Evolutionary conservation across 2,888 invertebrate genomes (phyloP).

Genomic region (Amiota minor): DNA sequence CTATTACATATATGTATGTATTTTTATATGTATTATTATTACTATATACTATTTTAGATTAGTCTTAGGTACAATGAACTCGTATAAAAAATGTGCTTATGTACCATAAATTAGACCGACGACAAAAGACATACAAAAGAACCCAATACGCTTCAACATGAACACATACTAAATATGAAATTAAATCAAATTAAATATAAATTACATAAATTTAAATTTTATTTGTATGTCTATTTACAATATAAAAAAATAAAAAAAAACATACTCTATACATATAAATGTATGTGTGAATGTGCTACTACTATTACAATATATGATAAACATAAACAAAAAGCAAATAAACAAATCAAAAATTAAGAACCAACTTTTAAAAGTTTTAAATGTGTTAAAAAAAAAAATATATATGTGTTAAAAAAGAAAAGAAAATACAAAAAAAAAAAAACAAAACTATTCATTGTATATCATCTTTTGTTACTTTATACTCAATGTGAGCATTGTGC

Average conservation of each 20-base stretch:
- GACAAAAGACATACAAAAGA: constrained; percentile 6
- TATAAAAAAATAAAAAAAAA: neutral
- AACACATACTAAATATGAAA: constrained; percentile 2
- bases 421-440: neutral
- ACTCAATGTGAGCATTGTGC: neutral
- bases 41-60: neutral
- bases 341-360: neutral
- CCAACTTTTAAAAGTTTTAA: constrained; percentile 22
- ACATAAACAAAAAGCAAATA: neutral
- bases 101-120: neutral
- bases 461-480: neutral
- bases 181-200: constrained; percentile 1
- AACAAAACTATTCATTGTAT: neutral
- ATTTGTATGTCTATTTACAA: neutral
- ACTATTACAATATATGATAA: neutral
- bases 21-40: neutral
- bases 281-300: neutral
- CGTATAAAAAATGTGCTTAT: too few relatives aligned
- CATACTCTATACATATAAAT: neutral
- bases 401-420: neutral
- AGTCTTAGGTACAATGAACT: neutral
- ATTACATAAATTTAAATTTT: neutral
- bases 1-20: neutral
- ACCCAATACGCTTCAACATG: constrained; percentile 26
- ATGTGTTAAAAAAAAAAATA: constrained; percentile 12